Conservation (phyloP, 2,888 invertebrate species). For the Trachelus troglodyta region DNA sequence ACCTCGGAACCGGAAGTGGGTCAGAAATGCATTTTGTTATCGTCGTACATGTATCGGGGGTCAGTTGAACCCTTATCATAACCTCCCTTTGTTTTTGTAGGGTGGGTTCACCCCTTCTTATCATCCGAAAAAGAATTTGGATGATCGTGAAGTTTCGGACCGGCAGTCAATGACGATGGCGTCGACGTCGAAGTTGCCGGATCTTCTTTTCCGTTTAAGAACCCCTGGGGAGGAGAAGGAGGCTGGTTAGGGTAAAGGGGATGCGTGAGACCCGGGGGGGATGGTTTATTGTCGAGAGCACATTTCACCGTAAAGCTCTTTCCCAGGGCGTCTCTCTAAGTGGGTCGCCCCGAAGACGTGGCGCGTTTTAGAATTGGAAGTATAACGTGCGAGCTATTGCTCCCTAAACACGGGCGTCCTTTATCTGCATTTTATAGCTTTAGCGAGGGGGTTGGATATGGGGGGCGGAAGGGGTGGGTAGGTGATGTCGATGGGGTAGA, state of each 20-base stretch:
- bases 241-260: background rate
- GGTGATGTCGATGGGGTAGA: background rate
- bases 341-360: slow-evolving; percentile 18
- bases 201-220: background rate
- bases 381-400: slow-evolving; percentile 30
- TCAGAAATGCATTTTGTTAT: background rate
- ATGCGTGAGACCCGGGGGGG: background rate
- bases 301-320: slow-evolving; percentile 5
- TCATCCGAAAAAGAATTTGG: background rate
- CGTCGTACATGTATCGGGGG: background rate
- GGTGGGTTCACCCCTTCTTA: background rate
- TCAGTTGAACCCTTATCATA: background rate
- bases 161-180: background rate
- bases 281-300: slow-evolving; percentile 4
- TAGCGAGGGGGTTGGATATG: slow-evolving; percentile 5
- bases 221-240: background rate
- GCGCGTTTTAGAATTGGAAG: slow-evolving; percentile 24
- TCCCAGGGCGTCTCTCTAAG: slow-evolving; percentile 10
- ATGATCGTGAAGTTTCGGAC: background rate
- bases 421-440: slow-evolving; percentile 52
- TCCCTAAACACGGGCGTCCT: slow-evolving; percentile 43
- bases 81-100: background rate
- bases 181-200: background rate
- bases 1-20: background rate
- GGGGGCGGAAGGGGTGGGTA: background rate